Conservation (phyloP, 2,888 invertebrate genomes). For the Melanostoma mellinum region DNA sequence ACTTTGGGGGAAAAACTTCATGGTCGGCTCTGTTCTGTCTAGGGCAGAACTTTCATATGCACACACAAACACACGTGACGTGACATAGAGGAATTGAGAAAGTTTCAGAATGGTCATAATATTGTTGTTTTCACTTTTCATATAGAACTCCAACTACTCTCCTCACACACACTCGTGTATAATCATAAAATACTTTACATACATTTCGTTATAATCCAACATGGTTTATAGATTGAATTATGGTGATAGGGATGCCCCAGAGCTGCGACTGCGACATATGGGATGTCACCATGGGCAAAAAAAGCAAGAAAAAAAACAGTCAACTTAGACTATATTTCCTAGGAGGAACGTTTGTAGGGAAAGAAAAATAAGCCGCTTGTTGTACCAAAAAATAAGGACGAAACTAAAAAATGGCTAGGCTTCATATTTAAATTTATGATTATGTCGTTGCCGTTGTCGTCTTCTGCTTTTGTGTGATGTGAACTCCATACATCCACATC, state of each 20-base stretch:
- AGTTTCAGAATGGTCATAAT: constrained; percentile 66
- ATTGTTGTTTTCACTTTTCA: constrained; percentile 70
- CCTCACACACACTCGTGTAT: constrained; percentile 1
- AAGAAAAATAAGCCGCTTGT: constrained; percentile 50
- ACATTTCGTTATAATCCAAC: constrained; percentile 67
- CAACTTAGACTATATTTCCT: constrained; percentile 19
- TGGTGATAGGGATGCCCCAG: constrained; percentile 53
- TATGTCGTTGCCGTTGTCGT: constrained; percentile 55
- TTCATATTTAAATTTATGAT: constrained; percentile 73
- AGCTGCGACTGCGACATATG: constrained; percentile 61
- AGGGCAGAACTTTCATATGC: constrained; percentile 35
- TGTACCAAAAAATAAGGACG: constrained; percentile 39
- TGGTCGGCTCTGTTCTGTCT: constrained; percentile 1
- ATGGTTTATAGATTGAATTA: constrained; percentile 68
- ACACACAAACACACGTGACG: background rate
- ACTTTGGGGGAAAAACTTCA: constrained; percentile 34
- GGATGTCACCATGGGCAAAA: constrained; percentile 49
- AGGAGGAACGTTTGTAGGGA: constrained; percentile 16
- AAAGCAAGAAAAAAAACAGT: constrained; percentile 8
- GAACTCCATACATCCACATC: constrained; percentile 20
- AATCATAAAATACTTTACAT: constrained; percentile 55
- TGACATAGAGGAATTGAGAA: constrained; percentile 48
- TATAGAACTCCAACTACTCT: background rate
- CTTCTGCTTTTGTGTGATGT: constrained; percentile 51
- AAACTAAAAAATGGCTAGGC: constrained; percentile 66